Evolutionary conservation across 2,888 invertebrate genomes (phyloP).

Genomic region (Drosophila flavopinicola): DNA sequence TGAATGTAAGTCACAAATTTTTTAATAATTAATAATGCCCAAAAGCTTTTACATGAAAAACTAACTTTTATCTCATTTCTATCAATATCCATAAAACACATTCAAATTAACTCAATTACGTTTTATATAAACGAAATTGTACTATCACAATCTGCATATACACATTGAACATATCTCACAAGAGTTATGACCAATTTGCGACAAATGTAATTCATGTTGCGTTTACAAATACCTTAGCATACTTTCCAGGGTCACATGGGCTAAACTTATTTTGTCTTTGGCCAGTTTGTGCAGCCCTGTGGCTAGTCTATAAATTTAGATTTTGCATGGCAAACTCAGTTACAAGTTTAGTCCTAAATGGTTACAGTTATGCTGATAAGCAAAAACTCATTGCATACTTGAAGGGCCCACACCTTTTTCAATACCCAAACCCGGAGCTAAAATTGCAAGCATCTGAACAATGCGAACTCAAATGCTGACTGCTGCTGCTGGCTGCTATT

Average conservation of each 20-base stretch:
- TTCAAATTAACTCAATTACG: neutral
- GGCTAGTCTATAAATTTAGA: slow-evolving; percentile 46
- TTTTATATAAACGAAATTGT: neutral
- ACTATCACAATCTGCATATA: too few species aligned
- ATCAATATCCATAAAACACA: too few species aligned
- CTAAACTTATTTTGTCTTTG: slow-evolving; percentile 12
- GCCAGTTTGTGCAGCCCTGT: slow-evolving; percentile 16
- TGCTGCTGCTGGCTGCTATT: slow-evolving; percentile 35
- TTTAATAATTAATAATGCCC: too few species aligned
- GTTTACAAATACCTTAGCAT: slow-evolving; percentile 18
- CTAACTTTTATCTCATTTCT: too few species aligned
- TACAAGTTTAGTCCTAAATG: slow-evolving; percentile 23
- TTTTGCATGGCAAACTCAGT: slow-evolving; percentile 25
- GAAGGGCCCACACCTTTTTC: slow-evolving; percentile 25
- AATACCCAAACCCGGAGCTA: neutral
- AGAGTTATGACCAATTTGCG: slow-evolving; percentile 13
- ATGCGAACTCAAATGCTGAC: slow-evolving; percentile 42
- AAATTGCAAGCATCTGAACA: slow-evolving; percentile 49
- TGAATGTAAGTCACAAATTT: too few species aligned
- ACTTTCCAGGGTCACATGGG: slow-evolving; percentile 7
- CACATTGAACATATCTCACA: neutral
- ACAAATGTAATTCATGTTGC: slow-evolving; percentile 14
- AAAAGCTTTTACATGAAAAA: too few species aligned
- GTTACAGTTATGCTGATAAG: slow-evolving; percentile 31
- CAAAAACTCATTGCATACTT: slow-evolving; percentile 44